Evolutionary conservation across 2,888 invertebrate species (phyloP), one percentile per base, ranked within the genome.

Genomic region (Thereva unica): DNA sequence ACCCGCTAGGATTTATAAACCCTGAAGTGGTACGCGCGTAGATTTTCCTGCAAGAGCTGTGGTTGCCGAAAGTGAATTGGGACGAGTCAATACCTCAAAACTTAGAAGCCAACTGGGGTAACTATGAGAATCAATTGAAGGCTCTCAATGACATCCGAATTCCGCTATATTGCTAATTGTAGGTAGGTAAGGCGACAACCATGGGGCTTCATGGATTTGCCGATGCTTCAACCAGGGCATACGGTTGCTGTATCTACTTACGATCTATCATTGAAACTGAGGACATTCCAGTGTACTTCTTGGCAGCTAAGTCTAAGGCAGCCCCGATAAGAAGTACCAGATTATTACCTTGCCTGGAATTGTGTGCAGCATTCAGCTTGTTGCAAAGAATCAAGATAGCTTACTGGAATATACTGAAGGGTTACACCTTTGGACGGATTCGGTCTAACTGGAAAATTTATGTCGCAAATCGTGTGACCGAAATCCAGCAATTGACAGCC

Each of bases 401-500:
- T 23, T 23, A 23, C 23, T 2, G 2, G 2, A 23, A 23, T 23
- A 2, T 23, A 2, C 2, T 23, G 23, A 23, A 23, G 23, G 23
- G 2, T 2, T 2, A 2, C 2, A 23, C 23, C 23, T 23, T 23
- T 23, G 23, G 23, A 23, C 23, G 23, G 23, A 23, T 23, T 23
- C 23, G 23, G 23, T 23, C 23, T 23, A 23, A 47, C 8, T 4
- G 63, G 52, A 38, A 66, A 54, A 42, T 52, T 5, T 68, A 54
- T 49, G 68, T 66, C 8, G 50, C 68, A 8, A 69, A 71, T 53
- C 34, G 69, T 42, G 67, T 71, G 1, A 65, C 69, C 4, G 47
- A 70, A 57, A 72, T 71, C 23, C 71, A 71, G 38, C 50, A 40
- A 9, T 34, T 69, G 7, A 69, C 64, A 4, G 10, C 40, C 4